These are phyloP conservation scores for Lithophane leautieri DNA, from an alignment of 2,888 invertebrate species.

Conservation along the genomic window DNA sequence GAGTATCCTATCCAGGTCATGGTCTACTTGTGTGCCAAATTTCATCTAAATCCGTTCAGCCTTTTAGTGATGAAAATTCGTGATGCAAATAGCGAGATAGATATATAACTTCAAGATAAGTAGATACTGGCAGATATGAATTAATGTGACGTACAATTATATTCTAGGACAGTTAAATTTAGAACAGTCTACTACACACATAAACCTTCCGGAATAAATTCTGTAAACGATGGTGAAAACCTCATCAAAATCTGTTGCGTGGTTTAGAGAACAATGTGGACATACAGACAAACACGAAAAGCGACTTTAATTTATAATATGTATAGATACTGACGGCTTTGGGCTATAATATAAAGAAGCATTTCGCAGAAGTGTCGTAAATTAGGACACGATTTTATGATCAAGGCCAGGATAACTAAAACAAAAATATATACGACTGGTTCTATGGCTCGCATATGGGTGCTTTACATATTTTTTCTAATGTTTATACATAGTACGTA, in stretches of 20 bases:
- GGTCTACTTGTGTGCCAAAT: no score
- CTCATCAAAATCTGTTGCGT: no score
- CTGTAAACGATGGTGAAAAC: no score
- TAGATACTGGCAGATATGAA: slow-evolving; percentile 29
- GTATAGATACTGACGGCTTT: not conserved
- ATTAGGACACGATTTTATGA: not conserved
- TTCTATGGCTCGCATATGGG: not conserved
- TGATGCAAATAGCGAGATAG: slow-evolving; percentile 20
- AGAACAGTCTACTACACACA: not conserved
- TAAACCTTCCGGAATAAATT: no score
- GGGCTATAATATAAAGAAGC: not conserved
- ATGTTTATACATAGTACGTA: slow-evolving; percentile 3
- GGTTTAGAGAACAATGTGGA: no score
- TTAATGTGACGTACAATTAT: not conserved
- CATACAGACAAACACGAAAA: no score
- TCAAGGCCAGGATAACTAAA: not conserved
- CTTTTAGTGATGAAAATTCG: not conserved
- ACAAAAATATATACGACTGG: not conserved
- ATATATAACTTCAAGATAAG: slow-evolving; percentile 35
- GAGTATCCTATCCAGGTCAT: no score
- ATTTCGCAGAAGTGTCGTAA: not conserved
- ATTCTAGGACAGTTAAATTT: not conserved
- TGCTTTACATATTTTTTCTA: slow-evolving; percentile 25
- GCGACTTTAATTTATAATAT: no score
- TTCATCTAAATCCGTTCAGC: no score